A percentile compares a stretch with the other conserved stretches of the same genome.
Evolutionary conservation across 2,113 vertebrate species (phyloP).

Genomic region (Pipa parva): DNA sequence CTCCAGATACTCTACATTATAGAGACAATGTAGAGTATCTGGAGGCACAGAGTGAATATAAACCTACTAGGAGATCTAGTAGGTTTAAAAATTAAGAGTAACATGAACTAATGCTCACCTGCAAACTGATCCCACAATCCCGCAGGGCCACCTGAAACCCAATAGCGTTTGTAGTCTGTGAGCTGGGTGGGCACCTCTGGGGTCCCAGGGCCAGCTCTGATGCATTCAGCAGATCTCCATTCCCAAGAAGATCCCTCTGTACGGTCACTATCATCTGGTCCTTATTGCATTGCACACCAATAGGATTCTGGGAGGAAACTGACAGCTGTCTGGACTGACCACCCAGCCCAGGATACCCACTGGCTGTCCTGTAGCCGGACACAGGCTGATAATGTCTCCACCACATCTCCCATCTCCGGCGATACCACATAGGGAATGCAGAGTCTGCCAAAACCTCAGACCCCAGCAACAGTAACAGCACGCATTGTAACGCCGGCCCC

Average conservation of each 20-base stretch:
- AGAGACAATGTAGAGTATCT: too few species aligned
- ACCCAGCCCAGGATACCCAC: neutral
- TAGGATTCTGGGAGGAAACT: neutral
- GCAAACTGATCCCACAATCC: slow-evolving; percentile 2
- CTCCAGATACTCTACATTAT: too few species aligned
- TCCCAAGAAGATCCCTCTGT: neutral
- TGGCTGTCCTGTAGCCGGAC: too few species aligned
- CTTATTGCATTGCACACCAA: neutral
- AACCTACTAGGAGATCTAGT: too few species aligned
- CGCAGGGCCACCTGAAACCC: neutral
- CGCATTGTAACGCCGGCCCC: too few species aligned
- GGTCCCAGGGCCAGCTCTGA: neutral
- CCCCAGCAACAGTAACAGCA: too few species aligned
- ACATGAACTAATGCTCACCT: too few species aligned
- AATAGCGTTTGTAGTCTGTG: neutral
- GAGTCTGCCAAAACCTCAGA: too few species aligned
- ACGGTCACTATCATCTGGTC: slow-evolving; percentile 9
- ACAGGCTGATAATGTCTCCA: neutral
- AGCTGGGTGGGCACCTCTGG: neutral
- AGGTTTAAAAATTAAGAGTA: too few species aligned
- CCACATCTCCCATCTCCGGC: neutral
- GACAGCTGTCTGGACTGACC: neutral
- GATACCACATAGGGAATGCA: too few species aligned
- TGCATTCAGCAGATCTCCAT: neutral
- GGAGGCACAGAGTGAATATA: too few species aligned